Percentiles rank a stretch among this genome's conserved stretches.
phyloP scores from a whole-genome alignment of 2,113 vertebrate genomes.

The Sinocyclocheilus maitianheensis region DNA sequence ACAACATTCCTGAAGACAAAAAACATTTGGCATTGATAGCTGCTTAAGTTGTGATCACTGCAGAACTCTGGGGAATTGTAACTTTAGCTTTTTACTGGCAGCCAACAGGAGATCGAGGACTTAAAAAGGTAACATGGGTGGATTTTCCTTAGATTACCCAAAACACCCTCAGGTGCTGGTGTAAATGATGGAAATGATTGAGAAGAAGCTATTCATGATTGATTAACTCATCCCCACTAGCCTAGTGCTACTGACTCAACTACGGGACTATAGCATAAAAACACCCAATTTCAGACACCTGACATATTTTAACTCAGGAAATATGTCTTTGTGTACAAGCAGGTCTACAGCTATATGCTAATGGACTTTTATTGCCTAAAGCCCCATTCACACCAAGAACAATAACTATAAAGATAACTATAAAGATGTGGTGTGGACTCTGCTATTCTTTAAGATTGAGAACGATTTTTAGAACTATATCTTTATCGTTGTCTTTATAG shows the following conservation, averaged over 20 bases:
- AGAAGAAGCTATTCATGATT: not conserved
- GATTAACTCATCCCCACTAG: not conserved
- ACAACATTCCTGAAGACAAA: not conserved
- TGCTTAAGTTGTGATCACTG: not conserved
- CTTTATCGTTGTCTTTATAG: not conserved
- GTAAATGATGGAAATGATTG: not conserved
- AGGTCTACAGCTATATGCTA: constrained; percentile 18
- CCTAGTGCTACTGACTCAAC: not conserved
- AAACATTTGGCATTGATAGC: not conserved
- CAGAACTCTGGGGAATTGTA: not conserved
- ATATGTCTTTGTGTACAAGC: too few species aligned
- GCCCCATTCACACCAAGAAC: too few species aligned
- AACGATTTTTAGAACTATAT: too few species aligned
- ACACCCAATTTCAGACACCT: not conserved
- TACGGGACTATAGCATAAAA: not conserved
- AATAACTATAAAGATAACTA: not conserved
- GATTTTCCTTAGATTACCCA: constrained; percentile 1
- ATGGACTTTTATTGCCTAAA: constrained; percentile 42
- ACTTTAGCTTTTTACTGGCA: not conserved
- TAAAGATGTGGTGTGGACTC: not conserved
- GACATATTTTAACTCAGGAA: too few species aligned
- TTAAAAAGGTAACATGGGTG: not conserved
- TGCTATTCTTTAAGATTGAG: too few species aligned
- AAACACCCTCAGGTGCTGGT: not conserved
- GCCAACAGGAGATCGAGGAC: not conserved